Percentiles rank a stretch among this genome's conserved stretches.
phyloP scores from a whole-genome alignment of 2,888 invertebrate genomes.

The Drosophila aldrichi region DNA sequence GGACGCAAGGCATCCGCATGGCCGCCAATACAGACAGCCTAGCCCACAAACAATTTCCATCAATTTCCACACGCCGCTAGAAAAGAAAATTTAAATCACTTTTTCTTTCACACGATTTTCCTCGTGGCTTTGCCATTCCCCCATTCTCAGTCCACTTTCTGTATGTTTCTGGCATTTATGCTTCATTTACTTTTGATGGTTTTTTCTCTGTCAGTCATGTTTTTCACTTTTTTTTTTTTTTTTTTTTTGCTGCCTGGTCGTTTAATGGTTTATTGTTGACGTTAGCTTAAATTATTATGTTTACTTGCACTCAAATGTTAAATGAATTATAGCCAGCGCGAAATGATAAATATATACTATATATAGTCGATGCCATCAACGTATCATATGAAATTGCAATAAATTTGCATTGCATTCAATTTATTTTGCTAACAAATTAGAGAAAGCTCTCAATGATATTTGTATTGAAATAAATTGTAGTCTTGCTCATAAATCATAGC shows the following conservation, averaged over 20 bases:
- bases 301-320: conserved; percentile 7
- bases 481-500: not conserved
- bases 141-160: conserved; percentile 3
- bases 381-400: not conserved
- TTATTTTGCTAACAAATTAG: not conserved
- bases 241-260: conserved; percentile 6
- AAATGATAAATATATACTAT: not conserved
- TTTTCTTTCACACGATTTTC: conserved; percentile 30
- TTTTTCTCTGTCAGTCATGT: conserved; percentile 30
- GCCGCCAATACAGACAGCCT: conserved; percentile 45
- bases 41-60: conserved; percentile 25
- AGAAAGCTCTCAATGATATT: not conserved
- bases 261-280: conserved; percentile 43
- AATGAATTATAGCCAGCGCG: conserved; percentile 2
- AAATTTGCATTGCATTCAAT: conserved; percentile 4
- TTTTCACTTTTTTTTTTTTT: conserved; percentile 4
- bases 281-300: conserved; percentile 15
- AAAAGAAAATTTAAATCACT: conserved; percentile 59
- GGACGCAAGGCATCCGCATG: conserved; percentile 45
- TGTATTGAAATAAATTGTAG: not conserved
- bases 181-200: conserved; percentile 77
- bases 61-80: conserved; percentile 26
- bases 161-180: conserved; percentile 70
- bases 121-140: not conserved
- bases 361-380: not conserved